Conservation (phyloP, 2,113 vertebrate species). For the Mustelus asterias region DNA sequence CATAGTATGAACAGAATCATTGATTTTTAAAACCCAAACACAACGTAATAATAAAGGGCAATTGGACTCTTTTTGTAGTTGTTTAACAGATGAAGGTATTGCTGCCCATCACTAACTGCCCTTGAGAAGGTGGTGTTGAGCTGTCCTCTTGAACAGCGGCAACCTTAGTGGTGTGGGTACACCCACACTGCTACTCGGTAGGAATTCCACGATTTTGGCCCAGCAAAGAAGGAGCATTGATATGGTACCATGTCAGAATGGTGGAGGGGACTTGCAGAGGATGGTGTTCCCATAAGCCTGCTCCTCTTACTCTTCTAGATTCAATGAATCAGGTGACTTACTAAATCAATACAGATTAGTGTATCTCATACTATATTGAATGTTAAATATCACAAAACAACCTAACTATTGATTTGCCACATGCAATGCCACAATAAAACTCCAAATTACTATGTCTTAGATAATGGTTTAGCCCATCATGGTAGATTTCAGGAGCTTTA, state of each 20-base stretch:
- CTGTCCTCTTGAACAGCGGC: too few species aligned
- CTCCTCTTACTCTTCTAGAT: not conserved
- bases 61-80: not conserved
- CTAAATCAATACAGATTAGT: not conserved
- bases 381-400: not conserved
- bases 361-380: not conserved
- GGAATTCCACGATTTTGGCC: not conserved
- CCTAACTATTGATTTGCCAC: not conserved
- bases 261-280: not conserved
- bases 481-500: not conserved
- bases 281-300: not conserved
- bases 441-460: not conserved
- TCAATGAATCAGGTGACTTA: not conserved
- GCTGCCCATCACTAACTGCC: too few species aligned
- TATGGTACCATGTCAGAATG: not conserved
- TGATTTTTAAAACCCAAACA: not conserved
- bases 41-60: not conserved
- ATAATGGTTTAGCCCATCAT: not conserved
- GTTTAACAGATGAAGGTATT: not conserved
- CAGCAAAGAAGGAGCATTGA: not conserved
- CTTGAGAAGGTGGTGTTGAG: too few species aligned
- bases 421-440: not conserved
- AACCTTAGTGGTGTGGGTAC: not conserved
- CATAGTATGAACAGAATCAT: not conserved
- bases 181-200: not conserved